Percentiles rank a stretch among this genome's conserved stretches.
Conservation (phyloP, 2,888 invertebrate genomes). For the Synergus laeviventris region DNA sequence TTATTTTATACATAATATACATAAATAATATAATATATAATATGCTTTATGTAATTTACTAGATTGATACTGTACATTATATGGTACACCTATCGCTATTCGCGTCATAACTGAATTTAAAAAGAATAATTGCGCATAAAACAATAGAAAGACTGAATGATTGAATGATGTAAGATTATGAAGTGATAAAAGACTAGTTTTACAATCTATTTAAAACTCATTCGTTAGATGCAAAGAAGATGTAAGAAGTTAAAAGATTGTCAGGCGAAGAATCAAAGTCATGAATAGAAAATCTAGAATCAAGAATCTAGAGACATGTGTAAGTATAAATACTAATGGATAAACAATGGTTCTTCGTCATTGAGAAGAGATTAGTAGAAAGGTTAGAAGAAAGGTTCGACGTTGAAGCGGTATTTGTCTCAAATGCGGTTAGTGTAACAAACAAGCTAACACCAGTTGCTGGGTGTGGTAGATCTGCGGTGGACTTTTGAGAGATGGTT, state of each 20-base stretch:
- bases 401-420: slow-evolving; percentile 71
- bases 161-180: neutral
- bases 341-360: neutral
- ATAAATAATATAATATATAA: too few relatives aligned
- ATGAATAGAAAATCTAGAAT: neutral
- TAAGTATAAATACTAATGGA: neutral
- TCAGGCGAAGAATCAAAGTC: slow-evolving; percentile 6
- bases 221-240: slow-evolving; percentile 25
- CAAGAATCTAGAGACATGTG: neutral
- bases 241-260: neutral
- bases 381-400: slow-evolving; percentile 30
- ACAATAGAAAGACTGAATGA: neutral
- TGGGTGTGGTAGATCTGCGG: slow-evolving; percentile 63
- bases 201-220: neutral
- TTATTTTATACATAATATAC: neutral
- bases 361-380: slow-evolving; percentile 37
- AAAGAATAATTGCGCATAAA: too few relatives aligned
- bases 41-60: too few relatives aligned
- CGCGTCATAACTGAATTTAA: neutral
- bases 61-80: too few relatives aligned
- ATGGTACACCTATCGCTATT: neutral
- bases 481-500: slow-evolving; percentile 56
- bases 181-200: neutral
- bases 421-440: slow-evolving; percentile 71
- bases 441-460: slow-evolving; percentile 75